A percentile compares a stretch with the other conserved stretches of the same genome.
Conservation (phyloP, 2,797 vertebrate genomes). For the Enteromius unitaeniatus region DNA sequence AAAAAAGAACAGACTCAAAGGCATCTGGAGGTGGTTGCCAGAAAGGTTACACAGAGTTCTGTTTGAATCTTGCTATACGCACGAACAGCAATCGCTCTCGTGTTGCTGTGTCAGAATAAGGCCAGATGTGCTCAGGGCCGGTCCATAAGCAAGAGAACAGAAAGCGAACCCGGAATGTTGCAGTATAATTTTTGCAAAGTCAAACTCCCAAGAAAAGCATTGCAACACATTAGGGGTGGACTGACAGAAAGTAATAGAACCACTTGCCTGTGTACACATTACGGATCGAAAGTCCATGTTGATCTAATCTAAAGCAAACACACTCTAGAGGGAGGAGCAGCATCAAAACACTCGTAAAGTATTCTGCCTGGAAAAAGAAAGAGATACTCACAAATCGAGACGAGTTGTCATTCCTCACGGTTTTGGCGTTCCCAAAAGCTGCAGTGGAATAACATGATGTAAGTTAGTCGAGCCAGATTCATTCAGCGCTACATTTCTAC, state of each 20-base stretch:
- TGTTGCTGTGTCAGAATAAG: slow-evolving; percentile 38
- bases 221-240: background rate
- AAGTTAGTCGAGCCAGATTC: slow-evolving; percentile 20
- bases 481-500: background rate
- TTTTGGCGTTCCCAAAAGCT: slow-evolving; percentile 99
- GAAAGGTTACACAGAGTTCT: slow-evolving; percentile 45
- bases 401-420: slow-evolving; percentile 97
- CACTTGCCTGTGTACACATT: slow-evolving; percentile 12
- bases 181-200: background rate
- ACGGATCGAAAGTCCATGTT: slow-evolving; percentile 57
- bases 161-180: slow-evolving; percentile 3
- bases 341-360: slow-evolving; percentile 36
- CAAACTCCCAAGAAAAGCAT: background rate
- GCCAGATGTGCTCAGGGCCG: slow-evolving; percentile 34
- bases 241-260: background rate
- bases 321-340: slow-evolving; percentile 20
- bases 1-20: slow-evolving; percentile 22
- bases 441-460: slow-evolving; percentile 61
- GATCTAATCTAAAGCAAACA: slow-evolving; percentile 55
- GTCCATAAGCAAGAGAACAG: slow-evolving; percentile 23
- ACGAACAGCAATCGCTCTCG: slow-evolving; percentile 33
- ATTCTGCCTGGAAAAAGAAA: background rate
- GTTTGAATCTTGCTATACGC: slow-evolving; percentile 30
- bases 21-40: slow-evolving; percentile 54
- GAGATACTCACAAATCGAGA: slow-evolving; percentile 96